Evolutionary conservation across 1,140 invertebrate species (phyloP).

Genomic region (Drosophila hydei): DNA sequence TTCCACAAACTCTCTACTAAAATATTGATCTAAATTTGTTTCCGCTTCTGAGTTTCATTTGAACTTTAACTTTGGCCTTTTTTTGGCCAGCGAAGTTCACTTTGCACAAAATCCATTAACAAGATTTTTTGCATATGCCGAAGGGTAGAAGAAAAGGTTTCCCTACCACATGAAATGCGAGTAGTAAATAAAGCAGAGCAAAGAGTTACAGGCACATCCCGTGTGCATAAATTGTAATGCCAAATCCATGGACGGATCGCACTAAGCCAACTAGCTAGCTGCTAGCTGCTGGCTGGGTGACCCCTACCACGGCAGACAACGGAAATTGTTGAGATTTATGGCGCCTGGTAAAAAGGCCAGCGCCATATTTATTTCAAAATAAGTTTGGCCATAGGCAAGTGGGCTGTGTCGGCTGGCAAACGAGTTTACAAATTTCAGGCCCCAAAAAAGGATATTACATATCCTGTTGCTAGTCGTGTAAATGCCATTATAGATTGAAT

Average conservation of each 20-base stretch:
- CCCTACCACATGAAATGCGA: conserved; percentile 30
- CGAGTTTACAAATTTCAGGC: conserved; percentile 42
- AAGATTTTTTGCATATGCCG: conserved; percentile 39
- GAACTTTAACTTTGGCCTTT: background rate
- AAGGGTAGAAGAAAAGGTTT: conserved; percentile 19
- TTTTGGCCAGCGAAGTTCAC: conserved; percentile 10
- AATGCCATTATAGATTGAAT: conserved; percentile 80
- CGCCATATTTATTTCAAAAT: conserved; percentile 74
- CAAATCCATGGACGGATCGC: conserved; percentile 52
- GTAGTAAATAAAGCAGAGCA: conserved; percentile 63
- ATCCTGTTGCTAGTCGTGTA: conserved; percentile 77
- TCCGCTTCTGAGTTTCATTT: background rate
- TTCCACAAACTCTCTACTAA: too few relatives aligned
- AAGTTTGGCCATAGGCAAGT: conserved; percentile 55
- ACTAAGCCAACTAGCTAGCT: conserved; percentile 20
- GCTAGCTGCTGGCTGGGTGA: conserved; percentile 1
- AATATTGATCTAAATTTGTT: background rate
- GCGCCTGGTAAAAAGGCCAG: conserved; percentile 54
- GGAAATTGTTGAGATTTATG: conserved; percentile 79
- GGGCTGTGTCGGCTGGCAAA: conserved; percentile 37
- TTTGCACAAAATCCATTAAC: conserved; percentile 48
- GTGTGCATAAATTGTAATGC: conserved; percentile 68
- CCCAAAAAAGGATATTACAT: conserved; percentile 77
- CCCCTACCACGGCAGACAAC: conserved; percentile 45
- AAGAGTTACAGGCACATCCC: conserved; percentile 47